Evolutionary conservation across 2,113 vertebrate species (phyloP), one percentile per base, ranked within the genome.

Genomic region (Alethe castanea): DNA sequence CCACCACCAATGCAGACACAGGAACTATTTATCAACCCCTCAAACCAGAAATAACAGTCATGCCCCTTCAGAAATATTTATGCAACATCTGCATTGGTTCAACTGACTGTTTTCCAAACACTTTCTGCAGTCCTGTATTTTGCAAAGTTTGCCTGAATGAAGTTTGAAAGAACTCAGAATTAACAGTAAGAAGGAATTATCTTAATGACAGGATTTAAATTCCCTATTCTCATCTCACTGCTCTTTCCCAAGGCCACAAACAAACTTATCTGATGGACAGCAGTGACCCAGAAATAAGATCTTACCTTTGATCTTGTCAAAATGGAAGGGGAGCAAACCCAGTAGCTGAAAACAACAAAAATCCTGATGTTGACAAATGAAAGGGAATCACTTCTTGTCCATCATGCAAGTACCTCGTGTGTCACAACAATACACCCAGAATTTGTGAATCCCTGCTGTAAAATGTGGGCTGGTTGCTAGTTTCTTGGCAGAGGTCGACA

Each of bases 91-190:
- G 25, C 35, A 70, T 86, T 50, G 47, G 78, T 92, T 62, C 76
- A 85, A 35, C 16, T 44, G 82, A 94, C 33, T 69, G 57, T 26
- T 60, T 20, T 57, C 50, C 84, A 42, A 70, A 71, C 65, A 77
- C 36, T 79, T 82, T 93, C 80, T 91, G 44, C 38, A 69, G 70
- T 66, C 38, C 33, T 92, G 48, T 57, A 60, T 86, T 96, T 79
- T 65, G 45, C 50, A 45, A 36, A 94, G 91, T 94, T 87, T 88
- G 73, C 67, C 62, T 81, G 74, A 96, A 91, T 40, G 64, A 92
- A 93, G 64, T 91, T 93, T 95, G 78, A 96, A 97, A 96, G 78
- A 95, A 96, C 86, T 95, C 65, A 96, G 83, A 96, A 86, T 76
- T 92, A 95, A 95, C 93, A 97, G 95, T 95, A 92, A 60, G 92